phyloP scores from a whole-genome alignment of 2,797 vertebrate genomes.

The Enteromius viviparus region DNA sequence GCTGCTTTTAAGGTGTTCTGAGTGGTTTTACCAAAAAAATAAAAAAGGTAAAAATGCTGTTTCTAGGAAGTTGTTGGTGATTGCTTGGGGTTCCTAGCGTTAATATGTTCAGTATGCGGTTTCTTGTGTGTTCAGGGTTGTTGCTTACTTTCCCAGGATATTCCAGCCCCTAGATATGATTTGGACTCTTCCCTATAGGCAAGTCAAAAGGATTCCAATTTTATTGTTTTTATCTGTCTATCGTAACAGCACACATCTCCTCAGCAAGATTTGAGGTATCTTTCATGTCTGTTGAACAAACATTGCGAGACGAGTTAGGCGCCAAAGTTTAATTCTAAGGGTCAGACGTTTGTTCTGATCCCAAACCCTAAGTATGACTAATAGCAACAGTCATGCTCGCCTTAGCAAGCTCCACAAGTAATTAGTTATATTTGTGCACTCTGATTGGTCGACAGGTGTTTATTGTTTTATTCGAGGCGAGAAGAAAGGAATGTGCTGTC shows the following conservation, averaged over 20 bases:
- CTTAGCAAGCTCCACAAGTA: neutral
- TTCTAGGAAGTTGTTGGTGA: neutral
- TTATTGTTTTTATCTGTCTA: neutral
- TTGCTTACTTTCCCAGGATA: neutral
- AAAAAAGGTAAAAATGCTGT: neutral
- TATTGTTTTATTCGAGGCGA: constrained; percentile 25
- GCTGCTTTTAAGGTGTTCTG: neutral
- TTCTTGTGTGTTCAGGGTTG: neutral
- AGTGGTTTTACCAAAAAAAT: neutral
- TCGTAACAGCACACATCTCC: neutral
- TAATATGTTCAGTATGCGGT: neutral
- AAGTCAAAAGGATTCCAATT: neutral
- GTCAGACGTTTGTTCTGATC: neutral
- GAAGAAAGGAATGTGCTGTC: constrained; percentile 44
- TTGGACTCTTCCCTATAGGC: neutral
- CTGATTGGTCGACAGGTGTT: constrained; percentile 38
- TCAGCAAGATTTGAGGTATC: neutral
- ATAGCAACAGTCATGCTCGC: neutral
- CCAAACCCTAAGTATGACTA: constrained; percentile 11
- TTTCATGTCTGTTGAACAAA: neutral
- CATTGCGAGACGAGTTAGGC: neutral
- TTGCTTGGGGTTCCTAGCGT: neutral
- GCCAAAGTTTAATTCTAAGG: neutral
- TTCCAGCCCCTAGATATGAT: neutral
- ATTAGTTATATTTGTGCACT: neutral